phyloP scores from a whole-genome alignment of 2,797 vertebrate genomes.

The Cuculus canorus region DNA sequence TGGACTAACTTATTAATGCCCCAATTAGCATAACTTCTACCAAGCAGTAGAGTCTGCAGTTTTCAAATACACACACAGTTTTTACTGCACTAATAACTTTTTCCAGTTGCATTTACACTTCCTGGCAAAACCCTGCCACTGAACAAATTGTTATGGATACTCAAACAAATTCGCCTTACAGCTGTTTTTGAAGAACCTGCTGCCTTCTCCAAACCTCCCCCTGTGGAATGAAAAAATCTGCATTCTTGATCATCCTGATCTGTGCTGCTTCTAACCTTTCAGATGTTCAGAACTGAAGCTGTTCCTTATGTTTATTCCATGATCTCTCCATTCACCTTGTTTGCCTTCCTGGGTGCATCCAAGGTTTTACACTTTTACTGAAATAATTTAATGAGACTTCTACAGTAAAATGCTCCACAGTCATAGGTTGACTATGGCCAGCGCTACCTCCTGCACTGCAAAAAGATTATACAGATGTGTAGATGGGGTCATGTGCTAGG shows the following conservation, averaged over 20 bases:
- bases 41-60: background rate
- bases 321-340: background rate
- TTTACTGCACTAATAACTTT: background rate
- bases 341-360: background rate
- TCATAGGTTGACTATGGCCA: background rate
- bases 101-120: background rate
- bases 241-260: background rate
- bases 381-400: background rate
- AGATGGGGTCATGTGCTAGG: background rate
- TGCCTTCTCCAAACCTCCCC: background rate
- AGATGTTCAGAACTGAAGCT: background rate
- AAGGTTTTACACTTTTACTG: background rate
- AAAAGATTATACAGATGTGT: background rate
- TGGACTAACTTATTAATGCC: background rate
- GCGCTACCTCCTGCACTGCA: background rate
- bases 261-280: background rate
- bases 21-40: background rate
- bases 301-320: background rate
- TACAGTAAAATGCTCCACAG: background rate
- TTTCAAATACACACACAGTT: background rate
- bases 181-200: background rate
- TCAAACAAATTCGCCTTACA: background rate
- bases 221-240: background rate
- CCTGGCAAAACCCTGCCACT: background rate
- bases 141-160: background rate